phyloP scores from a whole-genome alignment of 2,888 invertebrate species.

The Yponomeuta cagnagella region DNA sequence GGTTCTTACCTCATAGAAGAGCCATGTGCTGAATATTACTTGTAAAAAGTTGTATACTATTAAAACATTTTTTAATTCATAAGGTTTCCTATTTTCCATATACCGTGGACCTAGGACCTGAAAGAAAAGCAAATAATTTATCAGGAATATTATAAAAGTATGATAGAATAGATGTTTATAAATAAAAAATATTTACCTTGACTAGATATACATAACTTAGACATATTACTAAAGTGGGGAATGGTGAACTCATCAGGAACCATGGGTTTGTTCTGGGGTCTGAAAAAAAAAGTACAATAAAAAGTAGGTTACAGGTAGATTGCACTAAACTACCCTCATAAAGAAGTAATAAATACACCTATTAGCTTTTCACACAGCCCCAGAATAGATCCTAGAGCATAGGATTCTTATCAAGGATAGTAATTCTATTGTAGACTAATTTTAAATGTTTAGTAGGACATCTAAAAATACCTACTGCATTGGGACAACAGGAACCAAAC shows the following conservation, averaged over 20 bases:
- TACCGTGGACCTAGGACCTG: constrained; percentile 89
- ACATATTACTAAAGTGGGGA: constrained; percentile 93
- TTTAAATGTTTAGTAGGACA: constrained; percentile 29
- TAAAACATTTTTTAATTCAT: constrained; percentile 85
- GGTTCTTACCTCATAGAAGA: constrained; percentile 89
- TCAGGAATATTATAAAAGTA: constrained; percentile 13
- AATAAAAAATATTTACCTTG: constrained; percentile 74
- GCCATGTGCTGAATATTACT: constrained; percentile 92
- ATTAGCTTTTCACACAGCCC: no score
- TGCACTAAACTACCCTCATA: background rate
- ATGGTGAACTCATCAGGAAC: constrained; percentile 95
- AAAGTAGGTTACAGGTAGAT: constrained; percentile 1
- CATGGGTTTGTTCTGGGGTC: constrained; percentile 92
- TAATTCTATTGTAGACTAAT: background rate
- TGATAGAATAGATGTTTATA: constrained; percentile 4
- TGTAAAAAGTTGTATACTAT: constrained; percentile 90
- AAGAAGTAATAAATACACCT: no score
- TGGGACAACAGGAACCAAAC: constrained; percentile 28
- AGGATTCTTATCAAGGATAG: no score
- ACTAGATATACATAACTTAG: constrained; percentile 92
- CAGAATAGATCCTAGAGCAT: no score
- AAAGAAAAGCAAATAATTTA: constrained; percentile 30
- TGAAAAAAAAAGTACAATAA: constrained; percentile 61
- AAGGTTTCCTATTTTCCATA: constrained; percentile 95
- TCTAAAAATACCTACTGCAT: constrained; percentile 35